Evolutionary conservation across 92 coral and sea anemone species (phyloP).

Genomic region (Hydrozoanthus gracilis): DNA sequence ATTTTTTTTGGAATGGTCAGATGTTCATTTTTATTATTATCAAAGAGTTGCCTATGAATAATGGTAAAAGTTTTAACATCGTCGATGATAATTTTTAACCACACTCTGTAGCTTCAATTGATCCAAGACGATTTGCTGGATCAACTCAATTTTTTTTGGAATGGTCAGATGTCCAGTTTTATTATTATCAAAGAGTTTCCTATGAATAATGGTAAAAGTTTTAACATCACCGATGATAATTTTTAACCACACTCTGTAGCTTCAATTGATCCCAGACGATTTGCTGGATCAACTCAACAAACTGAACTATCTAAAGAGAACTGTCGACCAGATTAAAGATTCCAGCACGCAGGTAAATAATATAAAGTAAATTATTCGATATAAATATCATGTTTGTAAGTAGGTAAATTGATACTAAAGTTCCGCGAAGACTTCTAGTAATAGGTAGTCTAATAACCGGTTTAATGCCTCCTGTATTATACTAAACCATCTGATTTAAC

Average conservation of each 20-base stretch:
- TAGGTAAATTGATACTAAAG: too few relatives aligned
- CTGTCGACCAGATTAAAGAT: slow-evolving; percentile 73
- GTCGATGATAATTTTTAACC: slow-evolving; percentile 2
- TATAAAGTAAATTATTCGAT: not conserved
- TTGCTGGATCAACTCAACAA: slow-evolving; percentile 88
- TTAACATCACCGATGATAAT: not conserved
- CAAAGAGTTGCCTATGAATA: too few relatives aligned
- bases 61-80: too few relatives aligned
- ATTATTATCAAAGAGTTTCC: too few relatives aligned
- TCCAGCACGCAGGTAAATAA: slow-evolving; percentile 73
- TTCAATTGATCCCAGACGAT: slow-evolving; percentile 88
- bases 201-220: too few relatives aligned
- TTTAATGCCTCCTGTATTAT: too few relatives aligned
- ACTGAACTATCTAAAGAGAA: slow-evolving; percentile 79
- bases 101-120: slow-evolving; percentile 72
- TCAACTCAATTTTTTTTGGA: slow-evolving; percentile 63
- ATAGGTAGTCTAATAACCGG: too few relatives aligned
- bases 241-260: slow-evolving; percentile 56
- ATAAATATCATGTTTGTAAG: not conserved
- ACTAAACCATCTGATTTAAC: too few relatives aligned
- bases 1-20: too few relatives aligned
- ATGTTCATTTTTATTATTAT: too few relatives aligned
- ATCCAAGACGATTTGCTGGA: slow-evolving; percentile 89
- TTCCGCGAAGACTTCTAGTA: too few relatives aligned
- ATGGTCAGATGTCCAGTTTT: too few relatives aligned